Base-by-base conservation (phyloP, 2,888 invertebrate genomes). In the Zeuzera pyrina region DNA sequence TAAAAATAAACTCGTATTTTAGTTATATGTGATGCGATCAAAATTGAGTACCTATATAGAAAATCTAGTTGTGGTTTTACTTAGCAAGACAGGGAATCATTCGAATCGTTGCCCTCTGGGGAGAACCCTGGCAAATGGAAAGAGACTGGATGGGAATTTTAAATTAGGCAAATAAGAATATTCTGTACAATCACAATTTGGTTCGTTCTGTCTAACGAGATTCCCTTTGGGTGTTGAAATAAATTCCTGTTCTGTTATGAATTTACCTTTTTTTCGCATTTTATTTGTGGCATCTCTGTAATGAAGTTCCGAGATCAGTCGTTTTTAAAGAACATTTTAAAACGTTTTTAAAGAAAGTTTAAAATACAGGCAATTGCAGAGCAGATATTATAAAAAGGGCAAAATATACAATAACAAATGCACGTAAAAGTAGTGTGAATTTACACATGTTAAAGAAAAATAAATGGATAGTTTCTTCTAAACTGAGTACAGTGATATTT, bases 91-190 rank as follows among this genome's bases (percentile, higher is more conserved):
- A 37, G 34, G 29, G 22, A 34, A 36, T 36, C 31, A 36, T 36
- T 24, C 15, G 31, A 34, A 22, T 35, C 16, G 15, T 19, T 23
- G 12, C 13, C 30, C 31, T 25, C 15, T 11, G 29, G 31, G 31
- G 29, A 31, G 13, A 23, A 30, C 35, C 19, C 26, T 35, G 21
- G 19, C 33, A 35, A 41, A 41, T 44, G 36, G 40, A 45, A 38
- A 42, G 35, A 37, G 33, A 38, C 38, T 41, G 39, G 43, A 43
- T 41, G 41, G 35, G 49, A 56, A 54, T 60, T 59, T 54, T 35
- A 52, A 49, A 55, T 57, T 46, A 50, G 43, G 42, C 42, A 53
- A 56, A 57, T 56, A 52, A 55, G 41, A 42, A 39, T 41, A 36
- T 44, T 44, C 35, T 35, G 43, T 47, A 42, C 49, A 53, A 53